These are phyloP conservation scores for Melanostigma gelatinosum DNA, from an alignment of 2,113 vertebrate species.

Conservation along the genomic window DNA sequence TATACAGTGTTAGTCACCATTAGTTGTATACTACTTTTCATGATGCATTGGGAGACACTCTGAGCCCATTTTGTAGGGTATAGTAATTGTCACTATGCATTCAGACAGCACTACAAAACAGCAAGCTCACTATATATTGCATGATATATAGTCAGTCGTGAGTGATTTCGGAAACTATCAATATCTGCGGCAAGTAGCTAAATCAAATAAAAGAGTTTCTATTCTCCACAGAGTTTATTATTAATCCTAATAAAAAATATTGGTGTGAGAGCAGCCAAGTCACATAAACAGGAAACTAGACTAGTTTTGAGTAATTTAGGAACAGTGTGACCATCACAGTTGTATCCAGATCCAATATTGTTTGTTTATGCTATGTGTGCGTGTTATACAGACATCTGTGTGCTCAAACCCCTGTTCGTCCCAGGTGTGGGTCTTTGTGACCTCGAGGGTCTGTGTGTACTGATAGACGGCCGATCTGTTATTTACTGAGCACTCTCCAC, in stretches of 20 bases:
- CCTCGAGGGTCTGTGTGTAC: too few relatives aligned
- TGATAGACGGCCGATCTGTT: neutral
- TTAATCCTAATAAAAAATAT: neutral
- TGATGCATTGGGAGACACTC: too few relatives aligned
- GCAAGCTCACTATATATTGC: too few relatives aligned
- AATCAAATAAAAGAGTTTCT: neutral
- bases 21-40: too few relatives aligned
- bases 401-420: neutral
- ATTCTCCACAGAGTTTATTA: neutral
- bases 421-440: neutral
- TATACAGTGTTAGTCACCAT: too few relatives aligned
- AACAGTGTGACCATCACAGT: neutral
- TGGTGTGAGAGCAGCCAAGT: neutral
- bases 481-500: neutral
- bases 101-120: too few relatives aligned
- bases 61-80: too few relatives aligned
- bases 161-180: too few relatives aligned
- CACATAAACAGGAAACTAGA: neutral
- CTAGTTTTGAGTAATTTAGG: too few relatives aligned
- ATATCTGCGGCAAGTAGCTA: neutral
- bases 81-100: too few relatives aligned
- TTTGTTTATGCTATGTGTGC: neutral
- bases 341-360: neutral
- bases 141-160: too few relatives aligned
- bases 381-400: neutral